A percentile compares a stretch with the other conserved stretches of the same genome.
Evolutionary conservation across 2,888 invertebrate genomes (phyloP).

Genomic region (Melinaea menophilus): DNA sequence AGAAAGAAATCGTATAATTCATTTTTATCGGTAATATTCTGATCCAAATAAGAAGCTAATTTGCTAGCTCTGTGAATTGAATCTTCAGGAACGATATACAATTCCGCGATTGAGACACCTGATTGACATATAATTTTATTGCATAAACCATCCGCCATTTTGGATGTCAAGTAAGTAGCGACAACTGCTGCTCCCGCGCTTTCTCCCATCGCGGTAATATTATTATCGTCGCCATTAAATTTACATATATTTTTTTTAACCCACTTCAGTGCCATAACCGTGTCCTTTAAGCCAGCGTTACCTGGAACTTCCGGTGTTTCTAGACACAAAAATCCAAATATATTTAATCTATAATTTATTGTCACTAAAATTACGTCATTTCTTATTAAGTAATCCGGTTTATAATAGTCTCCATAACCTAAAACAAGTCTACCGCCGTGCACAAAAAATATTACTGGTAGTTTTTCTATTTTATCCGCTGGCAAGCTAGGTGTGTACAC

Average conservation of each 20-base stretch:
- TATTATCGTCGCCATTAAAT: slow-evolving; percentile 58
- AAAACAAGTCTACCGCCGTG: slow-evolving; percentile 77
- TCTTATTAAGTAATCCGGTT: slow-evolving; percentile 58
- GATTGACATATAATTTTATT: slow-evolving; percentile 59
- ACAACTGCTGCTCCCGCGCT: slow-evolving; percentile 58
- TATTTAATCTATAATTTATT: slow-evolving; percentile 59
- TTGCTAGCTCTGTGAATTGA: slow-evolving; percentile 48
- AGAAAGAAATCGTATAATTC: slow-evolving; percentile 48
- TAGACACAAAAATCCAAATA: slow-evolving; percentile 61
- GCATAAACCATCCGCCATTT: slow-evolving; percentile 53
- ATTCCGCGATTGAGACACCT: slow-evolving; percentile 52
- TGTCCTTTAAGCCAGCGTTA: slow-evolving; percentile 62
- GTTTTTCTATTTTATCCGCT: slow-evolving; percentile 45
- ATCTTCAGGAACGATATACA: slow-evolving; percentile 53
- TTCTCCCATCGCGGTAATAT: slow-evolving; percentile 61
- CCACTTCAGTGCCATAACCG: slow-evolving; percentile 60
- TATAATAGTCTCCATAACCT: slow-evolving; percentile 72
- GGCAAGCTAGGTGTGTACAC: slow-evolving; percentile 80
- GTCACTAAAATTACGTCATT: slow-evolving; percentile 62
- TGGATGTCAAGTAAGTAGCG: slow-evolving; percentile 47
- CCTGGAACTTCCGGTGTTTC: slow-evolving; percentile 62
- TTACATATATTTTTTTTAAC: slow-evolving; percentile 52
- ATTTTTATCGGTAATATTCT: slow-evolving; percentile 39
- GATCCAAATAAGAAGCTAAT: slow-evolving; percentile 48
- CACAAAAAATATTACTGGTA: slow-evolving; percentile 76